Conservation (phyloP, 2,888 invertebrate species). For the Maniola hyperantus region DNA sequence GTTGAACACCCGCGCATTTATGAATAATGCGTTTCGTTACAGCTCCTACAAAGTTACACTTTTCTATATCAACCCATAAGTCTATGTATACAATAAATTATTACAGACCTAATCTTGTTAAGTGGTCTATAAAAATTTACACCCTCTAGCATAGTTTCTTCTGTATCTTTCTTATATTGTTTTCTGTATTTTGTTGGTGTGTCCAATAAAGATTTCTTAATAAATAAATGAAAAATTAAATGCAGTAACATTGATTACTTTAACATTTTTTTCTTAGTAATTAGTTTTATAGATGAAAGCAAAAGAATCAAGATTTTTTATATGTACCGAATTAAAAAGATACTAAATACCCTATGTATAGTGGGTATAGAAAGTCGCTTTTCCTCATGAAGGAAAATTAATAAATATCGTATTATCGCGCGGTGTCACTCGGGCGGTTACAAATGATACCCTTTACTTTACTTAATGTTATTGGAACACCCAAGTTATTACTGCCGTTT, state of each 20-base stretch:
- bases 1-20: slow-evolving; percentile 60
- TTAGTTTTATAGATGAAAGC: no score
- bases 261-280: no score
- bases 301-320: no score
- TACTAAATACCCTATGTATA: no score
- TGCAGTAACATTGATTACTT: no score
- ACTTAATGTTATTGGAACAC: slow-evolving; percentile 54
- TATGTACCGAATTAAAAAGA: no score
- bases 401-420: slow-evolving; percentile 42
- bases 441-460: slow-evolving; percentile 59
- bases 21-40: slow-evolving; percentile 71
- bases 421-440: slow-evolving; percentile 47
- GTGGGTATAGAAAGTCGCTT: slow-evolving; percentile 26
- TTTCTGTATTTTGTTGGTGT: no score
- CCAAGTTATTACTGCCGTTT: slow-evolving; percentile 47
- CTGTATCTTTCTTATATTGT: slow-evolving; percentile 1
- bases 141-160: neutral
- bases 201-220: no score
- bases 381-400: slow-evolving; percentile 49
- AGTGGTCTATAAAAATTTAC: slow-evolving; percentile 16
- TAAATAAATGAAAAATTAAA: no score
- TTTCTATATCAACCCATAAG: slow-evolving; percentile 33
- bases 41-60: slow-evolving; percentile 42
- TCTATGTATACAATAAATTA: slow-evolving; percentile 6
- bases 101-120: slow-evolving; percentile 18